Evolutionary conservation across 2,113 vertebrate genomes (phyloP).

Genomic region (Bufo bufo): DNA sequence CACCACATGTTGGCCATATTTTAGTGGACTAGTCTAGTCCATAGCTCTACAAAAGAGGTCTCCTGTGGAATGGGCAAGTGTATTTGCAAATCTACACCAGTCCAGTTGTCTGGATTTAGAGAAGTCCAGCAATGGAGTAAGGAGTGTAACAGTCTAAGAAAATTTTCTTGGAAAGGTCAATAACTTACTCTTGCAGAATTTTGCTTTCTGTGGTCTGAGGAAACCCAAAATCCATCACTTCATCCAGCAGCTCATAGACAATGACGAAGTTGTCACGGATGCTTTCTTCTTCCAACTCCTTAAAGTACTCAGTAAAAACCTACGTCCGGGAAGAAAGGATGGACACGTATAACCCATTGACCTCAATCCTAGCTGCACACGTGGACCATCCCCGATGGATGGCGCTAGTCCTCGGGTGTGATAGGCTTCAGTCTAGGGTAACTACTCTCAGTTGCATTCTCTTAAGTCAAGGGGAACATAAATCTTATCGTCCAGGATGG

Average conservation of each 20-base stretch:
- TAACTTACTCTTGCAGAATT: slow-evolving; percentile 92
- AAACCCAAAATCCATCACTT: slow-evolving; percentile 96
- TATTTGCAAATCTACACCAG: no score
- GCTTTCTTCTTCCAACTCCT: slow-evolving; percentile 95
- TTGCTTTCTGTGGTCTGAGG: slow-evolving; percentile 95
- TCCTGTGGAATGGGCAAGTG: no score
- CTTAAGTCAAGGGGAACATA: no score
- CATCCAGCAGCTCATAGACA: slow-evolving; percentile 91
- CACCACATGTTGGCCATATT: no score
- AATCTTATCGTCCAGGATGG: background rate
- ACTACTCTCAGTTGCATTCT: no score
- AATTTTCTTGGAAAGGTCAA: background rate
- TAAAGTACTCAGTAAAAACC: slow-evolving; percentile 95
- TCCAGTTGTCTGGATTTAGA: no score
- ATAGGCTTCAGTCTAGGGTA: background rate
- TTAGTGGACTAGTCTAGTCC: no score
- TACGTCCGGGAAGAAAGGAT: slow-evolving; percentile 55
- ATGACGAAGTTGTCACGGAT: slow-evolving; percentile 95
- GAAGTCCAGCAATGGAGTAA: no score
- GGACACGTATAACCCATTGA: background rate
- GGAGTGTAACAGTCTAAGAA: no score
- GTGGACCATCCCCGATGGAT: background rate
- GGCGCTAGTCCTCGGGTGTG: background rate
- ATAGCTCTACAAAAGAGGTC: no score
- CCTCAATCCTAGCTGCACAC: background rate